phyloP scores from a whole-genome alignment of 2,888 invertebrate genomes.

The Leptinotarsa juncta region DNA sequence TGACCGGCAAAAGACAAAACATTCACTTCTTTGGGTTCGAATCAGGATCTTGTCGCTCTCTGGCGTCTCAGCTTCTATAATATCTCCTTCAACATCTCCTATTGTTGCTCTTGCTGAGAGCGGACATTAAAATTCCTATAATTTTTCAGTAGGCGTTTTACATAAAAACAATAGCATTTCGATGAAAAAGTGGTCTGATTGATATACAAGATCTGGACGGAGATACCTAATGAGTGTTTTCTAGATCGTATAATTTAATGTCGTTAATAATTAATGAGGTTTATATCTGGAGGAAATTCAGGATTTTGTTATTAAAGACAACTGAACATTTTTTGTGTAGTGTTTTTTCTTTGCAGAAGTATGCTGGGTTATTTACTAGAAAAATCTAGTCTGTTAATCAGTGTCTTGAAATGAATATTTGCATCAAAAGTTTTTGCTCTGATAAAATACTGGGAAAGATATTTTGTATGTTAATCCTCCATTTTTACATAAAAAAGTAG shows the following conservation, averaged over 20 bases:
- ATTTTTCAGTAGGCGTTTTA: conserved; percentile 18
- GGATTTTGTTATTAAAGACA: not conserved
- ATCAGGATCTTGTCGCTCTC: conserved; percentile 36
- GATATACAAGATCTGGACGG: conserved; percentile 4
- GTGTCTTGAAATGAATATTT: too few species aligned
- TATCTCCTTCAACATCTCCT: conserved; percentile 26
- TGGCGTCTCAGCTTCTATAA: conserved; percentile 28
- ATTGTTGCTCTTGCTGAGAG: conserved; percentile 25
- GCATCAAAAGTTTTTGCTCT: too few species aligned
- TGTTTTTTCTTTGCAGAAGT: not conserved
- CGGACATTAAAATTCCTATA: conserved; percentile 23
- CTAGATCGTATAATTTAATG: conserved; percentile 11
- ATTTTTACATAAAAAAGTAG: too few species aligned
- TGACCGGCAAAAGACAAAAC: conserved; percentile 31
- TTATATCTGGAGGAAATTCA: not conserved
- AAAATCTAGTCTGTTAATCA: too few species aligned
- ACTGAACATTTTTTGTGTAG: not conserved
- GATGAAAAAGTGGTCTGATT: conserved; percentile 19
- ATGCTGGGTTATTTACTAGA: too few species aligned
- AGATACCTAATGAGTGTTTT: conserved; percentile 14
- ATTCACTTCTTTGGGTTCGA: conserved; percentile 35
- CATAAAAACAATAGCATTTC: conserved; percentile 16
- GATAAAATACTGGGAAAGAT: too few species aligned
- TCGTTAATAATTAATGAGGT: not conserved
- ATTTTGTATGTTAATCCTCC: too few species aligned